Evolutionary conservation across 92 coral and sea anemone species (phyloP).

Genomic region (Micromussa lordhowensis): DNA sequence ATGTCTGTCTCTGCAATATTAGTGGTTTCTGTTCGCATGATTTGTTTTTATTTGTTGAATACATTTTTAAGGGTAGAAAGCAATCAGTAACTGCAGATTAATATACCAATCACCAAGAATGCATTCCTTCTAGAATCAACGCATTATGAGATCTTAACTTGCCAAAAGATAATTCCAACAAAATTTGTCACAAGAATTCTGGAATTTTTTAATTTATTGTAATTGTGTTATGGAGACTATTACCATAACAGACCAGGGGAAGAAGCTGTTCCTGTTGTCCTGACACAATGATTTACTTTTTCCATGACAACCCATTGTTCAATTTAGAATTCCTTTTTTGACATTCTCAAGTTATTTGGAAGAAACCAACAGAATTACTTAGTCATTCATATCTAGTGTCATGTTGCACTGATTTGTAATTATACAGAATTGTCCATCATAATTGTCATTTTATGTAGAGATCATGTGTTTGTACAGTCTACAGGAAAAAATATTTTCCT

Average conservation of each 20-base stretch:
- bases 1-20: background rate
- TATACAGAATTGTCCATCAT: conserved; percentile 23
- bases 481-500: conserved; percentile 37
- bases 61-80: background rate
- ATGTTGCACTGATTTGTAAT: conserved; percentile 32
- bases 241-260: background rate
- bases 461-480: conserved; percentile 31
- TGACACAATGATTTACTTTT: background rate
- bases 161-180: background rate
- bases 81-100: background rate
- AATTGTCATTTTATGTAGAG: conserved; percentile 24
- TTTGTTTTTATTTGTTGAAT: background rate
- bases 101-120: background rate
- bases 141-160: background rate
- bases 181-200: background rate
- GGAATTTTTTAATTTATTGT: background rate
- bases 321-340: background rate
- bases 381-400: background rate
- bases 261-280: background rate
- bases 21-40: background rate
- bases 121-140: background rate
- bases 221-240: background rate
- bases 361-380: background rate
- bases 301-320: background rate
- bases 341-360: background rate